Base-by-base conservation (phyloP, 2,797 vertebrate genomes). In the Sus cebifrons region DNA sequence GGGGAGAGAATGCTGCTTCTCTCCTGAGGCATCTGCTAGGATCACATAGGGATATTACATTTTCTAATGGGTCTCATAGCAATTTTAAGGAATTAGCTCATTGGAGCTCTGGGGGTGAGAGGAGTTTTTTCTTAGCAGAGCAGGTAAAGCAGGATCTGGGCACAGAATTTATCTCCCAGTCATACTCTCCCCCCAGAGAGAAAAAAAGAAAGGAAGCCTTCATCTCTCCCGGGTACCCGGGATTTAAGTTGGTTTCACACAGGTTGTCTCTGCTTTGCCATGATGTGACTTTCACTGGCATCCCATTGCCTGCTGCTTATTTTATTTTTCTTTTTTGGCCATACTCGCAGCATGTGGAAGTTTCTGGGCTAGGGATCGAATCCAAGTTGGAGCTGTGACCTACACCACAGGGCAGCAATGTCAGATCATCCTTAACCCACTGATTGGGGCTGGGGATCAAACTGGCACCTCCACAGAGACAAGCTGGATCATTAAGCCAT, bases 41-140 rank as follows among this genome's bases (percentile, higher is more conserved):
- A 75, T 89, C 32, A n/a, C 36, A 15, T n/a, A 73, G 75, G 25
- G 32, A 86, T 78, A 77, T 89, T 71, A 20, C 5, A 64, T 83
- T 89, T 93, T 91, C 13, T 94, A 17, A 82, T 78, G 73, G 11
- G 1, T 36, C 54, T 68, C n/a, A 40, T 12, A 89, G 65, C 64
- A 60, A 68, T 89, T 89, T 91, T 86, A 71, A 70, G 44, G 91
- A 94, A 86, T 96, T 97, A 96, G 79, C 44, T 95, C 29, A 6
- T 52, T 25, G 88, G 52, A 40, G 18, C 70, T 74, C 71, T 75
- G 16, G 20, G 54, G 20, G 32, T 58, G 32, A 94, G 74, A 79
- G 27, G 25, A 95, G 13, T 73, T 92, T 64, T 87, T 52, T 83
- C 67, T 84, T 91, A 78, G 44, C n/a, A 62, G 20, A 93, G 79